Conservation (phyloP, 2,113 vertebrate species). For the Pseudois nayaur region DNA sequence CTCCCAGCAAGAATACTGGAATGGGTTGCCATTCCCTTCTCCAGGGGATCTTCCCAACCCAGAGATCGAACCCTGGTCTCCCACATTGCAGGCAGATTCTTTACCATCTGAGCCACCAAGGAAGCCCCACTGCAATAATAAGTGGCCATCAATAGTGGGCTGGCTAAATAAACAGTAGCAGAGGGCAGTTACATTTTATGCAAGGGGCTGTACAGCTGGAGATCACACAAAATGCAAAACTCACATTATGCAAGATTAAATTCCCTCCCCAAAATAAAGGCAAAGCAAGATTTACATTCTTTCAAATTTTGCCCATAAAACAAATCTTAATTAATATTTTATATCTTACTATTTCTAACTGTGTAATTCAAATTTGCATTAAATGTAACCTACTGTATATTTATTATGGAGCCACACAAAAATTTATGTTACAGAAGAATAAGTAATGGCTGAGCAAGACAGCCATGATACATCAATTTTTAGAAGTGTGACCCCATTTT, state of each 20-base stretch:
- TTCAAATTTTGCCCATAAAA: constrained; percentile 49
- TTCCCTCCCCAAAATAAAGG: background rate
- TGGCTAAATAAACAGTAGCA: background rate
- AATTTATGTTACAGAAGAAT: constrained; percentile 25
- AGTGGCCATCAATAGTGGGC: background rate
- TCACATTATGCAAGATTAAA: constrained; percentile 31
- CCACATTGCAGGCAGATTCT: background rate
- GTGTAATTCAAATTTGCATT: constrained; percentile 56
- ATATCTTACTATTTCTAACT: constrained; percentile 47
- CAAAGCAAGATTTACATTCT: constrained; percentile 1
- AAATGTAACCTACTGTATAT: constrained; percentile 19
- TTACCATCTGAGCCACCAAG: background rate
- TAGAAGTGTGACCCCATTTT: constrained; percentile 15
- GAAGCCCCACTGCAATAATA: background rate
- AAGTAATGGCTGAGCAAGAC: constrained; percentile 23
- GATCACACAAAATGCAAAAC: background rate
- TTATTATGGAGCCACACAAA: constrained; percentile 29
- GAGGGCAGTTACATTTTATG: background rate
- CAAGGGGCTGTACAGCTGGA: background rate
- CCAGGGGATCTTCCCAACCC: background rate
- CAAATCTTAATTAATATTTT: constrained; percentile 64
- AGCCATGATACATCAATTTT: constrained; percentile 4
- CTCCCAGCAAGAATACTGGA: background rate
- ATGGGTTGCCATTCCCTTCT: background rate
- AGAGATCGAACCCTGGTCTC: accelerated